These are phyloP conservation scores for Crenichthys baileyi DNA, from an alignment of 2,797 vertebrate genomes.

Conservation along the genomic window DNA sequence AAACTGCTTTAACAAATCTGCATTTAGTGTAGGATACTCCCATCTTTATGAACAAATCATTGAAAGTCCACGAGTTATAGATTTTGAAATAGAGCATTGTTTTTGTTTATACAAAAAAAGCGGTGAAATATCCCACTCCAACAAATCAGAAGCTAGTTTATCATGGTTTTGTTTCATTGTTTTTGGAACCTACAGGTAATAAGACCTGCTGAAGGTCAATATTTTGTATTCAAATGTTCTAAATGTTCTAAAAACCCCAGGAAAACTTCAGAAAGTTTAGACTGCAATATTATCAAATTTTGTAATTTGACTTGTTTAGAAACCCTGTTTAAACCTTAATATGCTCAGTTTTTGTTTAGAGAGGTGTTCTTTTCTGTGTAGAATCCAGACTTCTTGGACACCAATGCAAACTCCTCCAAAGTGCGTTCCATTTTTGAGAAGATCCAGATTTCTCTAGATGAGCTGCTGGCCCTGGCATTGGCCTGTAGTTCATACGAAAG, in stretches of 20 bases:
- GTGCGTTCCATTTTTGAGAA: conserved; percentile 77
- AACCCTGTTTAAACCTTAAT: background rate
- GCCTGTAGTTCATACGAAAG: conserved; percentile 86
- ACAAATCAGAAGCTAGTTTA: background rate
- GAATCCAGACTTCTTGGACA: conserved; percentile 2
- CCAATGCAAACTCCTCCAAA: conserved; percentile 73
- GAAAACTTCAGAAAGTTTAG: background rate
- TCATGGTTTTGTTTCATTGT: background rate
- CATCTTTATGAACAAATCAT: background rate
- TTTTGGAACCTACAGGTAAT: background rate
- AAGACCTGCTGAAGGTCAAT: background rate
- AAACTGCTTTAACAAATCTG: background rate
- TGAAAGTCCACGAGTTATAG: background rate
- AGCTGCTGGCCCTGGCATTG: conserved; percentile 82
- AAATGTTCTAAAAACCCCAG: background rate
- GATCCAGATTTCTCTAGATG: conserved; percentile 80
- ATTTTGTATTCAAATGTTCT: background rate
- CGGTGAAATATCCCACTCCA: background rate
- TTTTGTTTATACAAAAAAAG: background rate
- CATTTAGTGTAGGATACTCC: background rate
- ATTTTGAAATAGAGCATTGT: background rate
- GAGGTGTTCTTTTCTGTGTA: background rate
- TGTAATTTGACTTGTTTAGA: background rate
- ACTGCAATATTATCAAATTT: background rate
- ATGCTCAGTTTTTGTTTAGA: background rate